Evolutionary conservation across 2,113 vertebrate genomes (phyloP), one percentile per base, ranked within the genome.

Genomic region (Paedocypris sp.): DNA sequence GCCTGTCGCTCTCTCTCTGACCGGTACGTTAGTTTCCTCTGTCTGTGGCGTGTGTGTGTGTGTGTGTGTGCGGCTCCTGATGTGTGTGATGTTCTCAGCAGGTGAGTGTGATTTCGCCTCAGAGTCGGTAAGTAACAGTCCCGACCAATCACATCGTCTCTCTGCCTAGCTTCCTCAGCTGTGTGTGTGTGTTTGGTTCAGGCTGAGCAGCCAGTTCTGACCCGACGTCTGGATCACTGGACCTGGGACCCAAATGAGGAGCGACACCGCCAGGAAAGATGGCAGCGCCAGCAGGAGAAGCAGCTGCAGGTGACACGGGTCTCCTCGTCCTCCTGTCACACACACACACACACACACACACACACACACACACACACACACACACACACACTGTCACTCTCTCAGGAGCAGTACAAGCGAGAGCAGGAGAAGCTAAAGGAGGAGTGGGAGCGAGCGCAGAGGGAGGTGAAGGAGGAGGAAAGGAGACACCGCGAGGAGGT

Each of bases 271-370:
- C 92, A 94, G 80, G 93, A 98, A 72, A 90, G 83, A 64, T 99
- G 95, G 95, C 95, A 99, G 26, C 89, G 90, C 60, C 92, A 97
- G 70, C 95, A 99, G 77, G 94, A 98, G 23, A 91, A 91, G 66
- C 75, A 92, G 69, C 92, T 99, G 72, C 90, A 99, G 92, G 95
- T 99, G n/a, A n/a, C n/a, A n/a, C n/a, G n/a, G n/a, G n/a, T n/a
- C n/a, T n/a, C n/a, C n/a, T n/a, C n/a, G n/a, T n/a, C n/a, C n/a
- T n/a, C n/a, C n/a, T n/a, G n/a, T n/a, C n/a, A n/a, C n/a, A n/a
- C n/a, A n/a, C n/a, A n/a, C n/a, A n/a, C n/a, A n/a, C n/a, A n/a
- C n/a, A n/a, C n/a, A n/a, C n/a, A n/a, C n/a, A n/a, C n/a, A n/a
- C n/a, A n/a, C n/a, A n/a, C n/a, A n/a, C n/a, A n/a, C n/a, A n/a